Conservation (phyloP, 2,797 vertebrate species). For the Okamejei kenojei region DNA sequence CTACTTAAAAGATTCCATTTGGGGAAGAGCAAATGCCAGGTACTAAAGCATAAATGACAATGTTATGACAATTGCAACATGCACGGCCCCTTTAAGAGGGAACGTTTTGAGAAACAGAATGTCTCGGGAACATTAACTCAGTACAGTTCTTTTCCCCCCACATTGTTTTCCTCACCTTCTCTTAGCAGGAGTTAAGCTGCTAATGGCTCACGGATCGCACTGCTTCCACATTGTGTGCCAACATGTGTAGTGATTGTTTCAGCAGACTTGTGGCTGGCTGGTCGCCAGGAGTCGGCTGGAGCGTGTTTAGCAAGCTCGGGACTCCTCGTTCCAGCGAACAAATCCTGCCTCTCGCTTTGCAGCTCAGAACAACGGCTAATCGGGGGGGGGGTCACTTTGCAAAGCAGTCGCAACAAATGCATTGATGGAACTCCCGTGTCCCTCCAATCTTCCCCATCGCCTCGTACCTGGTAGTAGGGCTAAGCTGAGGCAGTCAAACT, state of each 20-base stretch:
- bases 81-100: background rate
- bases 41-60: background rate
- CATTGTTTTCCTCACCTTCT: background rate
- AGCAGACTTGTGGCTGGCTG: background rate
- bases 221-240: background rate
- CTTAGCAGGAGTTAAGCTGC: conserved; percentile 24
- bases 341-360: background rate
- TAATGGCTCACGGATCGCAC: conserved; percentile 5
- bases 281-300: background rate
- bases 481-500: background rate
- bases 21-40: too few species aligned
- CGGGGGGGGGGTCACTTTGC: background rate
- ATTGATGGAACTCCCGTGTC: too few species aligned
- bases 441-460: background rate
- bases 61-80: background rate
- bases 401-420: background rate
- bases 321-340: background rate
- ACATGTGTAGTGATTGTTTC: background rate
- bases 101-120: background rate
- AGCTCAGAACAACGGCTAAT: background rate
- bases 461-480: background rate
- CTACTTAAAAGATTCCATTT: too few species aligned
- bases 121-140: background rate
- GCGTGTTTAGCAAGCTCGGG: background rate
- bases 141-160: too few species aligned